Percentiles rank a stretch among this genome's conserved stretches.
Conservation (phyloP, 2,888 invertebrate genomes). For the Exocentrus adspersus region DNA sequence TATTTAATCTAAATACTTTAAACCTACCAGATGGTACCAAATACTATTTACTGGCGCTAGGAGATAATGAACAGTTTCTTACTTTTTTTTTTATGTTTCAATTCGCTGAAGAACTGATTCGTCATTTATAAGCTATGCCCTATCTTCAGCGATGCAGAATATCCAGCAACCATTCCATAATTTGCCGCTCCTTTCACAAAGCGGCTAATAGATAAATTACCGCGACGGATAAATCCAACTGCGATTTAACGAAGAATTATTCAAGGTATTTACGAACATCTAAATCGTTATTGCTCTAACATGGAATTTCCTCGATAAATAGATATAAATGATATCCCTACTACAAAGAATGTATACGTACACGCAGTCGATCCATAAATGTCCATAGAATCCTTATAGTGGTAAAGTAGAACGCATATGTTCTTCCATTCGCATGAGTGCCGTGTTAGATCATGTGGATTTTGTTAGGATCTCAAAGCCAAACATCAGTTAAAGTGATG, state of each 20-base stretch:
- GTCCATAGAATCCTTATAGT: not conserved
- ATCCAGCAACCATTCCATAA: too few relatives aligned
- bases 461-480: not conserved
- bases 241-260: slow-evolving; percentile 30
- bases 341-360: not conserved
- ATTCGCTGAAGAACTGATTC: too few relatives aligned
- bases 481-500: not conserved
- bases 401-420: not conserved
- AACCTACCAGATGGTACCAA: too few relatives aligned
- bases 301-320: slow-evolving; percentile 24
- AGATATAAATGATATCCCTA: slow-evolving; percentile 13
- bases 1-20: too few relatives aligned
- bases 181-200: too few relatives aligned
- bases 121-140: too few relatives aligned
- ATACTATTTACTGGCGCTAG: too few relatives aligned
- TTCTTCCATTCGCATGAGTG: not conserved
- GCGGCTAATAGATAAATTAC: slow-evolving; percentile 15
- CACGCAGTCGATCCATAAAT: not conserved
- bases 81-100: too few relatives aligned
- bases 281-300: slow-evolving; percentile 18
- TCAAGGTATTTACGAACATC: slow-evolving; percentile 28
- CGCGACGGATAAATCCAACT: slow-evolving; percentile 30
- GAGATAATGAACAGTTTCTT: too few relatives aligned
- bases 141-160: too few relatives aligned
- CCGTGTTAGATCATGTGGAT: not conserved